Conservation (phyloP, 2,797 vertebrate genomes). For the Pristis pectinata region DNA sequence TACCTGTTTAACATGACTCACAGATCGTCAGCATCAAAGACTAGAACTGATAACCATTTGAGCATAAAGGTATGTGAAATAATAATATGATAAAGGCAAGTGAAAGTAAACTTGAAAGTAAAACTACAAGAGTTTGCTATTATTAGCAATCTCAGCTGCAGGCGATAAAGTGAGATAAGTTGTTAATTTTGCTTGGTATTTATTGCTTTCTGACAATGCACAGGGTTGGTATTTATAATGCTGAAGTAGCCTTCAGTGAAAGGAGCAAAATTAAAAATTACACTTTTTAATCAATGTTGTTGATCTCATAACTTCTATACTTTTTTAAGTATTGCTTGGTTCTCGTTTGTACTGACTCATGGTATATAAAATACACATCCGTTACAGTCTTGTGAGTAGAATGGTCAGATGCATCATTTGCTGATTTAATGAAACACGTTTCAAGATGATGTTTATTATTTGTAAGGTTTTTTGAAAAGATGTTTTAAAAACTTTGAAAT, state of each 20-base stretch:
- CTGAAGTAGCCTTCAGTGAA: background rate
- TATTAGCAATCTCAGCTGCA: background rate
- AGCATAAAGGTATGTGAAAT: slow-evolving; percentile 64
- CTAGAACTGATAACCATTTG: slow-evolving; percentile 66
- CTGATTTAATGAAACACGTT: background rate
- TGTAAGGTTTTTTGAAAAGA: background rate
- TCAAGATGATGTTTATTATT: background rate
- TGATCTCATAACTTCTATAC: background rate
- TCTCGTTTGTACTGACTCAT: background rate
- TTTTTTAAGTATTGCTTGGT: background rate
- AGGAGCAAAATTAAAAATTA: background rate
- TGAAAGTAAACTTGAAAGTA: background rate
- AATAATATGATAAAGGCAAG: background rate
- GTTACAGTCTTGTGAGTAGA: background rate
- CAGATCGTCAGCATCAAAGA: slow-evolving; percentile 57
- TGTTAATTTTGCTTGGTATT: background rate
- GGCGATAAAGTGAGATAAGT: background rate
- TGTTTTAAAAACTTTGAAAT: background rate
- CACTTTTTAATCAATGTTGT: background rate
- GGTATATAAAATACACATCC: background rate
- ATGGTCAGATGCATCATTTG: background rate
- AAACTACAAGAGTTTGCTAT: background rate
- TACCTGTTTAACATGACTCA: slow-evolving; percentile 61
- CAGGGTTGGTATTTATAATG: background rate
- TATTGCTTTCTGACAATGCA: background rate